A percentile compares a stretch with the other conserved stretches of the same genome.
Evolutionary conservation across 1,140 invertebrate species (phyloP).

Genomic region (Venturia canescens): DNA sequence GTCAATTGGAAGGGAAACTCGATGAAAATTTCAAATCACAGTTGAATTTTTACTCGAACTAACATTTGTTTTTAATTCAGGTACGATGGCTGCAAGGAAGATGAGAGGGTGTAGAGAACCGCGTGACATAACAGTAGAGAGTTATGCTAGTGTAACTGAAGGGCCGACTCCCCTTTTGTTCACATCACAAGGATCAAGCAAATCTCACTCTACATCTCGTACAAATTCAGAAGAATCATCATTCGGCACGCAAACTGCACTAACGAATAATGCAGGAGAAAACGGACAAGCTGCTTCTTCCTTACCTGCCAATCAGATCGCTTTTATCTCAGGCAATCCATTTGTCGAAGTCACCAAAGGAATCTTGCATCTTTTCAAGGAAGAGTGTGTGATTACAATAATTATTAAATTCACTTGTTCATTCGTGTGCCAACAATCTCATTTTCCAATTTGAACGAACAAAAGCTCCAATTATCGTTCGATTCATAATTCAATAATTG

Average conservation of each 20-base stretch:
- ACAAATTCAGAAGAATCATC: conserved; percentile 75
- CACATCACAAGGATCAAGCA: conserved; percentile 63
- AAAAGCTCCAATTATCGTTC: not conserved
- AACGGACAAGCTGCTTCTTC: conserved; percentile 64
- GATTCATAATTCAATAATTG: not conserved
- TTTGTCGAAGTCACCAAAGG: conserved; percentile 97
- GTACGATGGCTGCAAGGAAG: conserved; percentile 71
- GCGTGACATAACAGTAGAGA: conserved; percentile 82
- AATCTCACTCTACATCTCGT: conserved; percentile 66
- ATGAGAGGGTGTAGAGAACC: conserved; percentile 79
- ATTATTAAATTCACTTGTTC: too few relatives aligned
- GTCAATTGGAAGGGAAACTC: too few relatives aligned
- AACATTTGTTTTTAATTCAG: conserved; percentile 45
- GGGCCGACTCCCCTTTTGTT: conserved; percentile 64
- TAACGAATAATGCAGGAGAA: conserved; percentile 72
- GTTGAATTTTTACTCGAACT: too few relatives aligned
- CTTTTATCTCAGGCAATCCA: conserved; percentile 97
- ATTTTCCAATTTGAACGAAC: conserved; percentile 40
- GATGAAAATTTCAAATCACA: too few relatives aligned
- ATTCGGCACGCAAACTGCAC: conserved; percentile 69
- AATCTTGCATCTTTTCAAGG: conserved; percentile 96
- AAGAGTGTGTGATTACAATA: conserved; percentile 82
- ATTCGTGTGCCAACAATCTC: conserved; percentile 36
- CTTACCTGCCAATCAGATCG: conserved; percentile 80
- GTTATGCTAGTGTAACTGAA: conserved; percentile 78